Evolutionary conservation across 2,113 vertebrate species (phyloP), one percentile per base, ranked within the genome.

Genomic region (Tympanuchus pallidicinctus): DNA sequence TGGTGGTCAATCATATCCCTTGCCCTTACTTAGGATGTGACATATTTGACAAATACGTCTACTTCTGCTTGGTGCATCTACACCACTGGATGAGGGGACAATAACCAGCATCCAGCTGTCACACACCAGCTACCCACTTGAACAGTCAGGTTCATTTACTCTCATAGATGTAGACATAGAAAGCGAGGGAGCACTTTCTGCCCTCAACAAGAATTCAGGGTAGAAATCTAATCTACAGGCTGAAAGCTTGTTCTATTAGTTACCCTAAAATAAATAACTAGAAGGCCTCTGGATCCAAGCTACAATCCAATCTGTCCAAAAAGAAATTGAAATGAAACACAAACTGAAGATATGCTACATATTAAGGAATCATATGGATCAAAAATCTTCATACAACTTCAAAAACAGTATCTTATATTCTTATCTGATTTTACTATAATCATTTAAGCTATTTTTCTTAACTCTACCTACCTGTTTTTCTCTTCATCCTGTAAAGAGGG

Each of bases 401-500:
- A 79, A 89, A 84, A 75, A 66, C 40, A 0, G 1, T 6, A 6
- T 22, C 19, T 71, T 43, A 36, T 13, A 67, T 6, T 71, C 79
- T 86, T 38, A 70, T 2, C 11, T 10, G 10, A 77, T 25, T 86
- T 93, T 80, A 84, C 30, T 70, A 73, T 7, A 82, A 6, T 2
- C 18, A 32, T 69, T 86, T 61, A 42, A 73, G 12, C 21, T 57
- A 70, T 80, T 87, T 72, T 87, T 80, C n/a, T 80, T 47, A 77
- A 32, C 60, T 80, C 38, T 64, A 87, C 89, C 95, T 92, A 99
- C 98, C 98, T 99, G 61, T 98, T 98, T 93, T 97, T 98, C 38
- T 98, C 98, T 83, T 98, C 97, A 28, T 99, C 93, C 88, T 98
- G 97, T 93, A 99, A 98, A 56, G 98, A 95, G 20, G 99, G 99